Base-by-base conservation (phyloP, 2,113 vertebrate genomes). In the Corythaeola cristata region DNA sequence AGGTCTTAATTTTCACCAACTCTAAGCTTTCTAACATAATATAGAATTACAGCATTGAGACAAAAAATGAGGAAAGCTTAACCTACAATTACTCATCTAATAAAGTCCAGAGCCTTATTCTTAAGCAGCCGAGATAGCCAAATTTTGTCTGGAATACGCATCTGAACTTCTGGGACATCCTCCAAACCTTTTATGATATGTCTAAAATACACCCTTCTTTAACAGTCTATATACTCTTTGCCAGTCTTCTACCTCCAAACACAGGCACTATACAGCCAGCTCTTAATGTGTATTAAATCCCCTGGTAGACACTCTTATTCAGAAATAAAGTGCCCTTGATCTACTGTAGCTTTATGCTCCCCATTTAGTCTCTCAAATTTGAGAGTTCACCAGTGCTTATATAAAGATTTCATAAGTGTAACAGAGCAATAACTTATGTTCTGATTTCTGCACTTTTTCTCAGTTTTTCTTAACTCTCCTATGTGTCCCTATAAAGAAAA, bases 241-340 rank as follows among this genome's bases (percentile, higher is more conserved):
- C 90, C 79, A 86, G 80, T 90, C 75, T 83, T 85, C 59, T 88
- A 28, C 67, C 60, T 94, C 92, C 72, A 92, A 79, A 86, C 12
- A 75, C 39, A 92, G 83, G 58, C 69, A 86, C 52, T 64, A 3
- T 35, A 63, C 64, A 94, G 91, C 91, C 89, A 94, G 8, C 11
- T 87, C 39, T 45, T 87, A 96, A 97, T 68, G 81, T 41, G 39
- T 32, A 67, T 94, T 95, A 92, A 96, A 91, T 84, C 81, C 85
- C 79, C 44, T 88, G 79, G 27, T 86, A 95, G 91, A 89, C 58
- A 79, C 66, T 96, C 39, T 37, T 62, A 64, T 33, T 87, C 86
- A 87, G 77, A 94, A 94, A 93, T 89, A 94, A 95, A 92, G 62
- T 76, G 56, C 44, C 86, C 96, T 95, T 94, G 89, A 94, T 96